Evolutionary conservation across 2,113 vertebrate genomes (phyloP), one percentile per base, ranked within the genome.

Genomic region (Mungos mungo): DNA sequence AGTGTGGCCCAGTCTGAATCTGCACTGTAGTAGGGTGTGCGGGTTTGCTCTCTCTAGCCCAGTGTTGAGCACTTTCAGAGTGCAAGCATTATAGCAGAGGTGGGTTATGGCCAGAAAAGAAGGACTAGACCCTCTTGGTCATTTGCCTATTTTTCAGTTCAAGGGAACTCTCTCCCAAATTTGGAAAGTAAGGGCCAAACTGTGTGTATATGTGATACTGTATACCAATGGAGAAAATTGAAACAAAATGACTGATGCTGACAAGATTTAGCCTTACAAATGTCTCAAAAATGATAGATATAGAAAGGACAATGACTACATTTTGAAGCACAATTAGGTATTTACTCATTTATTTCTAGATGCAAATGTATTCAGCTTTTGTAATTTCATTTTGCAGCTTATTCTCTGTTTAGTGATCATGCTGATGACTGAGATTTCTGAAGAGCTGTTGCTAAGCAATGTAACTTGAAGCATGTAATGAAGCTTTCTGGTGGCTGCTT

Each of bases 381-480:
- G 89, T 94, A 98, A 91, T 88, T 96, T 97, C 96, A 77, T 97
- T 98, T 98, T 96, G 81, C 71, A 96, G 94, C 65, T 98, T 97
- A 96, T 98, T 91, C 21, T 98, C 97, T 98, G 98, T 98, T 98
- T 98, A 97, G 95, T 95, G 98, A 98, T 98, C 95, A 96, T 72
- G 96, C 93, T 98, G 97, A 98, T 98, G 98, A 98, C 90, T 97
- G 86, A 98, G 96, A 98, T 97, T 98, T 98, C 97, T 98, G 88
- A 98, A 98, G 98, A 96, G 88, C 88, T 98, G 96, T 98, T 98
- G 98, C 97, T 98, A 98, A 98, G 98, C 96, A 98, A 95, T 98
- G 91, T 96, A 98, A 97, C 98, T 98, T 98, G 98, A 98, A 98
- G 98, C 98, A 98, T 98, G 97, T 98, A 98, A 98, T 97, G 97